Evolutionary conservation across 1,140 invertebrate genomes (phyloP), one percentile per base, ranked within the genome.

Genomic region (Pogonus chalceus): DNA sequence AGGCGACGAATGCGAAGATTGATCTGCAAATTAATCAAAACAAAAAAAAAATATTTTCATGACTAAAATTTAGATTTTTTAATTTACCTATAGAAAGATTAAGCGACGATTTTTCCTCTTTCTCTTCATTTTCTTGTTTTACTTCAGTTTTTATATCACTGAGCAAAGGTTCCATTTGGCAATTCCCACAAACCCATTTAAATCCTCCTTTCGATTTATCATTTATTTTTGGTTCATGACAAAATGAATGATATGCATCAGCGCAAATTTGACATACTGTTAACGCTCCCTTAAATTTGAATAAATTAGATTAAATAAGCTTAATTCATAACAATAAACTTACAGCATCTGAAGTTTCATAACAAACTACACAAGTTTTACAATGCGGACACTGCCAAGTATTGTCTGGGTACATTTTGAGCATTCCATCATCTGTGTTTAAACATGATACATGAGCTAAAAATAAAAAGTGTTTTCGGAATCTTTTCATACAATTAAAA

Each of bases 221-320:
- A 16, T 69, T 69, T 56, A 84, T 77, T 35, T 74, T 69, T n/a
- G 82, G 81, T 23, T 75, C 67, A 63, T 89, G 87, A 64, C 88
- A 92, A 23, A 75, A 71, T 53, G 82, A 76, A 68, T 92, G 88
- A 67, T 88, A 91, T 12, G 85, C 85, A 71, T 90, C 87, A 54
- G 88, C 85, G 69, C 89, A 92, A 22, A 79, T 78, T 63, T 79
- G 83, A 70, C 89, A 92, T 39, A 90, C 86, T 47, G 85, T 77
- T 57, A 91, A 70, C 35, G 76, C 70, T 53, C 82, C 83, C 83
- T 86, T 9, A 43, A 16, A 43, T 43, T 43, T 43, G 18, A 12
- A 43, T 10, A 43, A 43, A 4, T 43, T 4, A 43, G 18, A 18
- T 12, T 43, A 43, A 12, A 43, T 18, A 10, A 31, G 39, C 23